These are phyloP conservation scores for Merluccius polli DNA, from an alignment of 2,797 vertebrate species.

Conservation along the genomic window DNA sequence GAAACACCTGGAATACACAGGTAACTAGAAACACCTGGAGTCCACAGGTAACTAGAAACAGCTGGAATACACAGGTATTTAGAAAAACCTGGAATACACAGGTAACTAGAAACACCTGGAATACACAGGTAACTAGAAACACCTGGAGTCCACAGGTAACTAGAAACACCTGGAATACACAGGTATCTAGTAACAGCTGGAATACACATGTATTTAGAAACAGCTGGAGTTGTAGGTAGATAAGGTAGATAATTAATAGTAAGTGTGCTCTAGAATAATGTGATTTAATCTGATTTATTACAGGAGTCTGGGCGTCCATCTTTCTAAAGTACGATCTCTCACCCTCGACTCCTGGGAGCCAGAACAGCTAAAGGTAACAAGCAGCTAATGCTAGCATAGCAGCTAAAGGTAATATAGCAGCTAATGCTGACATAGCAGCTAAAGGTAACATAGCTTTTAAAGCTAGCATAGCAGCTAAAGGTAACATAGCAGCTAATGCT, in stretches of 20 bases:
- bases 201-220: background rate
- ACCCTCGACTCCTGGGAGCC: conserved; percentile 78
- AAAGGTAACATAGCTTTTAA: background rate
- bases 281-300: conserved; percentile 6
- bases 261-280: background rate
- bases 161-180: too few relatives aligned
- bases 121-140: too few relatives aligned
- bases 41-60: background rate
- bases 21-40: background rate
- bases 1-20: too few relatives aligned
- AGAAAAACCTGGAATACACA: background rate
- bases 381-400: background rate
- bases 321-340: conserved; percentile 75
- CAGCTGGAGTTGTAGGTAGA: background rate
- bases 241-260: background rate
- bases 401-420: background rate
- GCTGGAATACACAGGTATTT: background rate
- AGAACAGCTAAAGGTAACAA: conserved; percentile 73
- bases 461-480: background rate
- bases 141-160: too few relatives aligned
- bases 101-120: too few relatives aligned
- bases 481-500: background rate
- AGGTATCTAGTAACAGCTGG: too few relatives aligned
- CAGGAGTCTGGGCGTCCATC: conserved; percentile 77
- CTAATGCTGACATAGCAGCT: background rate